phyloP scores from a whole-genome alignment of 2,888 invertebrate genomes.

The Coremacera marginata region DNA sequence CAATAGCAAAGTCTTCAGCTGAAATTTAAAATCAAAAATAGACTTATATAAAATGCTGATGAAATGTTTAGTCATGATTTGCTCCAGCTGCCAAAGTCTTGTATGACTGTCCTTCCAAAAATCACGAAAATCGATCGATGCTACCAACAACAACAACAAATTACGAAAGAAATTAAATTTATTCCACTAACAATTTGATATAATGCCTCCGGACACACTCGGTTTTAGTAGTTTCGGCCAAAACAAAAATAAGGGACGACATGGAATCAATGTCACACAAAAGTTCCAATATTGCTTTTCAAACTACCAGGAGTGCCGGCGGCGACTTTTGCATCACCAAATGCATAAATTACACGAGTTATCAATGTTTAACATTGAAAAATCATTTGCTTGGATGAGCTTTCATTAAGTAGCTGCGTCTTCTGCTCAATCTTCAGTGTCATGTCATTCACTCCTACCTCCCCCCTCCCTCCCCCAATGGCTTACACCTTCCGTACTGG shows the following conservation, averaged over 20 bases:
- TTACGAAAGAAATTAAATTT: too few species aligned
- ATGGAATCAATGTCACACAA: too few species aligned
- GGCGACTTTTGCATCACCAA: not conserved
- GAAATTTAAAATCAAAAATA: too few species aligned
- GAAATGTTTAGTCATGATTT: too few species aligned
- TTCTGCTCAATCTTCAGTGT: not conserved
- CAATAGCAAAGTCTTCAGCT: too few species aligned
- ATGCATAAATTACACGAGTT: slow-evolving; percentile 31
- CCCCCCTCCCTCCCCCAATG: not conserved
- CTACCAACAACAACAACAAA: too few species aligned
- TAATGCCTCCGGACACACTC: slow-evolving; percentile 21
- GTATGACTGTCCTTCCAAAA: too few species aligned
- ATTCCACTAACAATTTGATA: too few species aligned
- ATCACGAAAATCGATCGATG: too few species aligned
- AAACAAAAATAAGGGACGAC: not conserved
- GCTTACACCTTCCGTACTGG: not conserved
- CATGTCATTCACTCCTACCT: too few species aligned
- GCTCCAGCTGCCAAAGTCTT: too few species aligned
- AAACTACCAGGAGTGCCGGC: not conserved
- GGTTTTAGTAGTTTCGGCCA: not conserved
- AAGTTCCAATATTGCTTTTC: not conserved
- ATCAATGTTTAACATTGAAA: slow-evolving; percentile 18
- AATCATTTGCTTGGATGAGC: slow-evolving; percentile 34
- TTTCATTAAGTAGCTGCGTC: slow-evolving; percentile 23
- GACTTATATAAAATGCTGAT: too few species aligned